phyloP scores from a whole-genome alignment of 2,797 vertebrate species.

The Tadarida brasiliensis region DNA sequence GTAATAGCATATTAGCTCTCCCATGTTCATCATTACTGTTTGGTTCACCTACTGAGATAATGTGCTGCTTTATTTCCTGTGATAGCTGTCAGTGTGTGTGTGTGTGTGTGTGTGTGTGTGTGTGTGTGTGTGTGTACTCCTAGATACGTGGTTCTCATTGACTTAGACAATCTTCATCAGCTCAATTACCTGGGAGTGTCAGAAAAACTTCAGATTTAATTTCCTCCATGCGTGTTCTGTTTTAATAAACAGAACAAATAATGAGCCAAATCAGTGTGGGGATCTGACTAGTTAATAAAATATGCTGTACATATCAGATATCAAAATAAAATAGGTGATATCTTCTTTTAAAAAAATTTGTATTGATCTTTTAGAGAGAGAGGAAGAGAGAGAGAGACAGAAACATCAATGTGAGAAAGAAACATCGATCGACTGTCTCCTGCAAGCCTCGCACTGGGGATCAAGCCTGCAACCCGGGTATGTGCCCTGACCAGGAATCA shows the following conservation, averaged over 20 bases:
- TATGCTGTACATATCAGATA: neutral
- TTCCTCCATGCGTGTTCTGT: neutral
- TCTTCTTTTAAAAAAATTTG: neutral
- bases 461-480: too few relatives aligned
- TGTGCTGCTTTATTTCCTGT: neutral
- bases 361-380: too few relatives aligned
- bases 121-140: neutral
- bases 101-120: too few relatives aligned
- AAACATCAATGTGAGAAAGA: too few relatives aligned
- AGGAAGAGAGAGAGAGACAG: too few relatives aligned
- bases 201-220: neutral
- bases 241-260: constrained; percentile 5
- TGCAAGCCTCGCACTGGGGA: too few relatives aligned
- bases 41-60: neutral
- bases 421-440: too few relatives aligned
- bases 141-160: neutral
- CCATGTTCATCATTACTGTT: neutral
- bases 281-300: neutral
- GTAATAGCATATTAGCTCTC: neutral
- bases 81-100: neutral
- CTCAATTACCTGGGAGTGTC: neutral
- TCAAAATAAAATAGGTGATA: neutral
- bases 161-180: neutral
- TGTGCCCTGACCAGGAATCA: too few relatives aligned
- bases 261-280: neutral